A percentile compares a stretch with the other conserved stretches of the same genome.
Conservation (phyloP, 2,113 vertebrate genomes). For the Trochalopteron elliotii region DNA sequence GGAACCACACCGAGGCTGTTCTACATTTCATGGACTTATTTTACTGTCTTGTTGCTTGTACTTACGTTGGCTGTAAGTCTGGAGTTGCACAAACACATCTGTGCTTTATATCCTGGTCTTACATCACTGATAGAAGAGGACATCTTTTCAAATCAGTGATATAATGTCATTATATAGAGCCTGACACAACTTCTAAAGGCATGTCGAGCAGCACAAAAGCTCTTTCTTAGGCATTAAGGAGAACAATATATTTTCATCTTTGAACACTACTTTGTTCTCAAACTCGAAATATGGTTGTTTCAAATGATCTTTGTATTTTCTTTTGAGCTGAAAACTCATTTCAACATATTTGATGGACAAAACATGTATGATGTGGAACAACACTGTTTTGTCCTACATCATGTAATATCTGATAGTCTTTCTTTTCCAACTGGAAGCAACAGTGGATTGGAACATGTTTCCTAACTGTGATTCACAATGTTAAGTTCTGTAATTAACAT, state of each 20-base stretch:
- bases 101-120: background rate
- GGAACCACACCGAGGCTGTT: background rate
- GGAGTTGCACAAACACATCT: rapidly evolving
- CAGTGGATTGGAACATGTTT: background rate
- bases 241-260: background rate
- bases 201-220: background rate
- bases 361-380: background rate
- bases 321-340: background rate
- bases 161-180: background rate
- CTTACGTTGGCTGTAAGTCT: background rate
- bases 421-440: background rate
- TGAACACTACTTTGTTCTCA: background rate
- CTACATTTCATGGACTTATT: background rate
- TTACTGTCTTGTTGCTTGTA: background rate
- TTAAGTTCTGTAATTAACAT: background rate
- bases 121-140: rapidly evolving
- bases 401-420: background rate
- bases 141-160: background rate
- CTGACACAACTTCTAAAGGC: background rate
- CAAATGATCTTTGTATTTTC: background rate
- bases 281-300: background rate
- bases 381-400: background rate
- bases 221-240: background rate
- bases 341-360: background rate
- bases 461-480: background rate